Conservation (phyloP, 2,888 invertebrate species). For the Drosophila engyochracea region DNA sequence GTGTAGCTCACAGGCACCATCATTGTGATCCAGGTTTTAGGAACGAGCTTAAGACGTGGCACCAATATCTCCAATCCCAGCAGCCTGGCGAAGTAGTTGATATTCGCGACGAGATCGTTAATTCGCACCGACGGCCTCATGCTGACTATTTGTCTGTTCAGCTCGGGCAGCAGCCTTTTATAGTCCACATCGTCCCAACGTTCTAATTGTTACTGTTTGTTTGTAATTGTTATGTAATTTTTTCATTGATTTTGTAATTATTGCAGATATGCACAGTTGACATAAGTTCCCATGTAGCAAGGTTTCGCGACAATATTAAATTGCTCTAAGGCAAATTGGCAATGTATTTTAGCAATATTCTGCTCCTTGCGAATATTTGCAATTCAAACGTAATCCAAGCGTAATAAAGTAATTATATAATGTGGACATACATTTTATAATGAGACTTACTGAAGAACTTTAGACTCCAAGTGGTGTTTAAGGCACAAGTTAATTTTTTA, state of each 20-base stretch:
- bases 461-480: background rate
- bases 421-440: background rate
- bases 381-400: background rate
- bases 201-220: slow-evolving; percentile 28
- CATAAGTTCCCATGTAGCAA: slow-evolving; percentile 33
- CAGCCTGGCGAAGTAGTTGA: slow-evolving; percentile 36
- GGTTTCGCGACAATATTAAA: slow-evolving; percentile 16
- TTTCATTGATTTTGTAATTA: slow-evolving; percentile 37
- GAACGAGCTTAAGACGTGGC: slow-evolving; percentile 7
- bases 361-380: background rate
- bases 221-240: slow-evolving; percentile 25
- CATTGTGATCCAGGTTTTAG: slow-evolving; percentile 38
- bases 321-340: background rate
- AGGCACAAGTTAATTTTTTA: background rate
- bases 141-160: slow-evolving; percentile 18
- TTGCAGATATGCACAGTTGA: slow-evolving; percentile 35
- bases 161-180: slow-evolving; percentile 36
- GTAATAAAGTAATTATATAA: background rate
- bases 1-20: slow-evolving; percentile 20
- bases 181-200: slow-evolving; percentile 18
- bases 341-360: background rate
- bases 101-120: slow-evolving; percentile 22
- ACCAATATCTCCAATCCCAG: slow-evolving; percentile 56
- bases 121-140: slow-evolving; percentile 35
- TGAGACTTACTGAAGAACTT: background rate